These are phyloP conservation scores for Euborellia annulipes DNA, from an alignment of 1,140 invertebrate species.

Conservation along the genomic window DNA sequence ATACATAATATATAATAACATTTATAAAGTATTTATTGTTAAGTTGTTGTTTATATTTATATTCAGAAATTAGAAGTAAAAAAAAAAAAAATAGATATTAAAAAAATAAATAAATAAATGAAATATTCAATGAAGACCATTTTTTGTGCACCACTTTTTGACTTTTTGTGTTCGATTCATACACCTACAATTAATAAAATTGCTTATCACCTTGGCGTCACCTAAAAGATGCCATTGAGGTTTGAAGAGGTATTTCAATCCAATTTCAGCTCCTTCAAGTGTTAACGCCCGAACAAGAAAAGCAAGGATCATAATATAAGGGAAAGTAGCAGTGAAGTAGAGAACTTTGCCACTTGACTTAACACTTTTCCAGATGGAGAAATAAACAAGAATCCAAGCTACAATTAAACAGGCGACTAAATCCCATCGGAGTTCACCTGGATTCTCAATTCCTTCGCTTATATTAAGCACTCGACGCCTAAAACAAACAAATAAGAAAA, in stretches of 20 bases:
- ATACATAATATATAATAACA: no score
- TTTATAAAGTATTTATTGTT: no score
- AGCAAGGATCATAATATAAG: constrained; percentile 64
- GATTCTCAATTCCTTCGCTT: constrained; percentile 60
- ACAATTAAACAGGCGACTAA: constrained; percentile 69
- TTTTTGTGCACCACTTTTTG: no score
- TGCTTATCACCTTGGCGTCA: constrained; percentile 69
- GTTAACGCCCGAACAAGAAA: constrained; percentile 64
- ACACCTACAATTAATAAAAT: no score
- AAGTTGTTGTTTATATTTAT: no score
- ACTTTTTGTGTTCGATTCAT: no score
- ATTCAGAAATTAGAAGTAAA: no score
- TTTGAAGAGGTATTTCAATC: constrained; percentile 68
- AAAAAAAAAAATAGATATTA: no score
- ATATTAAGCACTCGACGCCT: constrained; percentile 73
- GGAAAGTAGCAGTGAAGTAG: constrained; percentile 75
- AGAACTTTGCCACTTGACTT: constrained; percentile 64
- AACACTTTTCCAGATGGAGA: constrained; percentile 85
- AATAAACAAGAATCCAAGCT: constrained; percentile 82
- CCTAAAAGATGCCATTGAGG: constrained; percentile 73
- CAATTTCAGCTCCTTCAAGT: constrained; percentile 61
- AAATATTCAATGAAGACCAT: no score
- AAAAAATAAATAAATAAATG: no score
- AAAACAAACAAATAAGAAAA: no score
- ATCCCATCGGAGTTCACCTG: constrained; percentile 67